phyloP scores from a whole-genome alignment of 2,113 vertebrate species.

The Excalfactoria chinensis region DNA sequence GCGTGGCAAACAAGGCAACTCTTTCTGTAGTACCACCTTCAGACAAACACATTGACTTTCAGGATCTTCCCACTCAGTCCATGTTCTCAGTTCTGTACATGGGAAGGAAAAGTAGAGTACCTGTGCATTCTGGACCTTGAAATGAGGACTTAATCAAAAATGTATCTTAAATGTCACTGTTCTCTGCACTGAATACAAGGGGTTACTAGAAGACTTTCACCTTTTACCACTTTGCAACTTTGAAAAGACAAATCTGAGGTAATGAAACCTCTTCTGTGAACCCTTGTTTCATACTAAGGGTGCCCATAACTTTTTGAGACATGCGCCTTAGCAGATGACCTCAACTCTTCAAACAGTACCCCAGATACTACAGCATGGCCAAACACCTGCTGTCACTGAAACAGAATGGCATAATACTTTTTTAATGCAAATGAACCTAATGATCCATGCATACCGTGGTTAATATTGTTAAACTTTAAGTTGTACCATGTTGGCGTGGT shows the following conservation, averaged over 20 bases:
- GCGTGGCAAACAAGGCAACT: background rate
- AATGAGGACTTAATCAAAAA: background rate
- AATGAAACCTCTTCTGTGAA: background rate
- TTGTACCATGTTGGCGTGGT: background rate
- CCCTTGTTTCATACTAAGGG: background rate
- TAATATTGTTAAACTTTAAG: constrained; percentile 18
- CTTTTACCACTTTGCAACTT: background rate
- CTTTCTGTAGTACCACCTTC: background rate
- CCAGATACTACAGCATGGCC: background rate
- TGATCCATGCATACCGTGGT: background rate
- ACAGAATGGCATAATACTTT: background rate
- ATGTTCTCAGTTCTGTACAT: background rate
- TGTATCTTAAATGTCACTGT: background rate
- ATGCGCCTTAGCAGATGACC: background rate
- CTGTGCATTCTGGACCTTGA: background rate
- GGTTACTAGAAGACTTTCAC: background rate
- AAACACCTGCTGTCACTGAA: background rate
- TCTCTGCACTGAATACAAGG: background rate
- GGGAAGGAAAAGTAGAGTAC: background rate
- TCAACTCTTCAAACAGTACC: background rate
- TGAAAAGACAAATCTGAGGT: background rate
- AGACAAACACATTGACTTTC: background rate
- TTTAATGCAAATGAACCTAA: background rate
- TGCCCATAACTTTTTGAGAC: background rate
- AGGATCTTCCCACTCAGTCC: background rate